Evolutionary conservation across 2,888 invertebrate species (phyloP), one percentile per base, ranked within the genome.

Genomic region (Eristalinus aeneus): DNA sequence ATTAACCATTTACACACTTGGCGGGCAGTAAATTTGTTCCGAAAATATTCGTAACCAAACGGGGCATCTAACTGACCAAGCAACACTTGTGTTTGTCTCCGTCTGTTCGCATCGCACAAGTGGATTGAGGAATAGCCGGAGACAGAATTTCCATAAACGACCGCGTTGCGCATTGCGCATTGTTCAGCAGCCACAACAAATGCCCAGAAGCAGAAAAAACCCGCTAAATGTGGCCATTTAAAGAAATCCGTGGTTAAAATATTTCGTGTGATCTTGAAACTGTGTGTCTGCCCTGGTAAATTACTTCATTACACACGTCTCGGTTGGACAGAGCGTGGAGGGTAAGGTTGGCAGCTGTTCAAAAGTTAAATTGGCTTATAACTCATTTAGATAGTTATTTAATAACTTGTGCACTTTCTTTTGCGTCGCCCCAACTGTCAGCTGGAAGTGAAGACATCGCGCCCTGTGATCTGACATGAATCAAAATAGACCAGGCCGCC

Each of bases 241-340:
- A 75, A 75, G 71, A 63, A 61, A 75, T 75, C 69, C 71, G 79
- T 56, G 69, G 72, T 75, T 63, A 76, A 85, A 80, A 76, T 76
- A 75, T 72, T 85, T 85, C 56, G 63, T 68, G 63, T 85, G 84
- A 80, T 80, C 84, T 85, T 85, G 84, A 85, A 85, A 85, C 16
- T 20, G 58, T 75, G 1, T 61, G 84, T 72, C 79, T 75, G 67
- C 39, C 72, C 61, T 54, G 64, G 54, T 72, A 75, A 84, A 84
- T 84, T 71, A 80, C 54, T 78, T 75, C 74, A 75, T 67, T 71
- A 56, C 36, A 60, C 23, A 16, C 31, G 54, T 31, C 31, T 16
- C 27, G 63, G 20, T 20, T 20, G 10, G 31, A 36, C 8, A 16
- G 46, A 8, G 46, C 16, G 46, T 8, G 46, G 8, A 8, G 31